Conservation (phyloP, 2,888 invertebrate genomes). For the Nycteola revayana region DNA sequence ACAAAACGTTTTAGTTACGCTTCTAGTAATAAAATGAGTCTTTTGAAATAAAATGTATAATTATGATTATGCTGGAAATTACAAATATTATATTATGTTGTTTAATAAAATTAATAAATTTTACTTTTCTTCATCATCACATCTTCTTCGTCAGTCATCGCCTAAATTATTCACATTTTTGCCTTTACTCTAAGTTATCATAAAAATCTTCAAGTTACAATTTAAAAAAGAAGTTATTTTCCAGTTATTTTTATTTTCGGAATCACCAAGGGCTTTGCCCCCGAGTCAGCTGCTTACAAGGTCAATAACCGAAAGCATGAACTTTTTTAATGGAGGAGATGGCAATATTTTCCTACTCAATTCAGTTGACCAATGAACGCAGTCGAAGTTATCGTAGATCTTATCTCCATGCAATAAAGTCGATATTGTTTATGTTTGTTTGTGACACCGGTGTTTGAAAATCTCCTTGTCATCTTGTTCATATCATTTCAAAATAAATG, state of each 20-base stretch:
- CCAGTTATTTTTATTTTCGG: neutral
- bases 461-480: slow-evolving; percentile 21
- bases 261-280: neutral
- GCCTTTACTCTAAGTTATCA: too few species aligned
- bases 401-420: slow-evolving; percentile 8
- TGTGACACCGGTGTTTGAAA: slow-evolving; percentile 15
- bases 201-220: too few species aligned
- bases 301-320: slow-evolving; percentile 40
- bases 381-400: slow-evolving; percentile 13
- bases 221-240: too few species aligned
- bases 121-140: too few species aligned
- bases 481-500: slow-evolving; percentile 46
- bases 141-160: too few species aligned
- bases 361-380: neutral
- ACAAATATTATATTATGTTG: too few species aligned
- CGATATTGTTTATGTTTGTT: slow-evolving; percentile 9
- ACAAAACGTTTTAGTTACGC: too few species aligned
- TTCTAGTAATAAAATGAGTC: too few species aligned
- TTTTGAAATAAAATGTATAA: too few species aligned
- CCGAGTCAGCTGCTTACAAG: slow-evolving; percentile 39
- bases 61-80: too few species aligned
- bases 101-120: too few species aligned
- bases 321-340: slow-evolving; percentile 31
- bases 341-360: slow-evolving; percentile 19
- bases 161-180: too few species aligned